These are phyloP conservation scores for Pelobates fuscus DNA, from an alignment of 2,113 vertebrate species.

Conservation along the genomic window DNA sequence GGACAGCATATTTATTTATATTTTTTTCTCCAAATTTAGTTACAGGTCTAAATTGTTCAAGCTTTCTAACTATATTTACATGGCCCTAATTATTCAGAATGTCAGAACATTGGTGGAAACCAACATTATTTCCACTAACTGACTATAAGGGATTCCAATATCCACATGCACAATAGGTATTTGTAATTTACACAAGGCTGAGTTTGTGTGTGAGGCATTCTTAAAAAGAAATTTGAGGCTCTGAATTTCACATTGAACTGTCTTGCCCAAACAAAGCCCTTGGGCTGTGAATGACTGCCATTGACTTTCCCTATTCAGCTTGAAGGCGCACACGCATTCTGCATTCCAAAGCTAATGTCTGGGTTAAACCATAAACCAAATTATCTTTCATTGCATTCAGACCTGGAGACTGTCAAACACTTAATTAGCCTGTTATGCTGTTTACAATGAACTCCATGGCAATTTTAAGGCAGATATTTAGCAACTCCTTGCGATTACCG, in stretches of 20 bases:
- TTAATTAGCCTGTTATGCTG: constrained; percentile 13
- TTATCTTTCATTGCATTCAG: neutral
- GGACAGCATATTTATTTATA: no score
- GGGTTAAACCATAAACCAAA: constrained; percentile 20
- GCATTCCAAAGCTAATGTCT: constrained; percentile 42
- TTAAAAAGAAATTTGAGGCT: constrained; percentile 14
- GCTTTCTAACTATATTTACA: no score
- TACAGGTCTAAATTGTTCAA: no score
- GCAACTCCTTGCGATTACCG: neutral
- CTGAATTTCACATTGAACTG: constrained; percentile 11
- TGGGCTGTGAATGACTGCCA: constrained; percentile 38
- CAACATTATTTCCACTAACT: neutral
- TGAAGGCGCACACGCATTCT: constrained; percentile 32
- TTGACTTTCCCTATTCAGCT: constrained; percentile 28
- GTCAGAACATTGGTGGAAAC: neutral
- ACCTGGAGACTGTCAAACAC: neutral
- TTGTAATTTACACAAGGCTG: constrained; percentile 8
- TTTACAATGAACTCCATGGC: neutral
- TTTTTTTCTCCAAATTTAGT: no score
- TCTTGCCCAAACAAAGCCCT: constrained; percentile 38
- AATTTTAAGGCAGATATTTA: neutral
- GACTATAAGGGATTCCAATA: neutral
- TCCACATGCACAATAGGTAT: constrained; percentile 4
- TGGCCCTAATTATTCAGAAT: no score
- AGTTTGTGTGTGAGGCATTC: constrained; percentile 20